Percentiles rank a stretch among this genome's conserved stretches.
Conservation (phyloP, 2,888 invertebrate genomes). For the Hanleya hanleyi region DNA sequence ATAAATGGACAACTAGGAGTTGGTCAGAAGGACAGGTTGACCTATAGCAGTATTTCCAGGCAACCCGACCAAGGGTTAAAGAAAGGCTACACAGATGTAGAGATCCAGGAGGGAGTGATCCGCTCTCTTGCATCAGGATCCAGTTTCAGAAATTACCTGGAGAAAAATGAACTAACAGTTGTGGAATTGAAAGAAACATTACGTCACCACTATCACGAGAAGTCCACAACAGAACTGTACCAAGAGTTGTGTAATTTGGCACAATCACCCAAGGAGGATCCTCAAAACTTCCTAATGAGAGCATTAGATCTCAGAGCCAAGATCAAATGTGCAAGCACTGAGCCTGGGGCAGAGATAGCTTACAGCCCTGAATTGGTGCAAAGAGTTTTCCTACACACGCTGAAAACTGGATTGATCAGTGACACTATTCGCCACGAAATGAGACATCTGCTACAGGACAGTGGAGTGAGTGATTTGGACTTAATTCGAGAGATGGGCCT, state of each 20-base stretch:
- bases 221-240: conserved; percentile 22
- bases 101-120: background rate
- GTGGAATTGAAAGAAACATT: background rate
- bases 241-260: conserved; percentile 12
- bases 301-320: conserved; percentile 16
- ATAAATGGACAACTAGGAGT: background rate
- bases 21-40: background rate
- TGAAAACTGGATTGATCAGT: conserved; percentile 7
- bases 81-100: background rate
- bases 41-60: background rate
- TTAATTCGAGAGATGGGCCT: conserved; percentile 2
- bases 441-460: conserved; percentile 6
- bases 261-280: conserved; percentile 11
- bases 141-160: conserved; percentile 4
- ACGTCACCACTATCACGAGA: conserved; percentile 16
- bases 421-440: conserved; percentile 11
- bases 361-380: conserved; percentile 13
- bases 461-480: conserved; percentile 2
- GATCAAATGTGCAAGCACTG: conserved; percentile 9
- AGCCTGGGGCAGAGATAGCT: conserved; percentile 7
- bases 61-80: background rate
- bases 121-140: no score
- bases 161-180: background rate
- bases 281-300: conserved; percentile 14
- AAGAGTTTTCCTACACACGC: conserved; percentile 5